These are phyloP conservation scores for Penaeus chinensis DNA, from an alignment of 1,140 invertebrate genomes.

Conservation along the genomic window DNA sequence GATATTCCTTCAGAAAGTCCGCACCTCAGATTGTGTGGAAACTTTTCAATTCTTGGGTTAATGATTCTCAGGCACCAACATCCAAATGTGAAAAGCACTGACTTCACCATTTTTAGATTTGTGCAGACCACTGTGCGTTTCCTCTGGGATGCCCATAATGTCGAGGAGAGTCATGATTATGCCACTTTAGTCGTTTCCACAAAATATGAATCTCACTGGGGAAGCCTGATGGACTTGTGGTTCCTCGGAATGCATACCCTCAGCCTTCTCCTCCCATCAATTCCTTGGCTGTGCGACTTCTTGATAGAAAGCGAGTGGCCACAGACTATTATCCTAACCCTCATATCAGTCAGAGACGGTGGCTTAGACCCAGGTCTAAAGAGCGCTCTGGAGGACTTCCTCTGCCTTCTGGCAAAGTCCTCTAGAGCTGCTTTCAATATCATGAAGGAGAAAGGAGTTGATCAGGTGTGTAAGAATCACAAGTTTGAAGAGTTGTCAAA, in stretches of 20 bases:
- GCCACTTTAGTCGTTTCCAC: slow-evolving; percentile 84
- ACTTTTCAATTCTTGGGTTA: slow-evolving; percentile 84
- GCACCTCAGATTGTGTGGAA: slow-evolving; percentile 85
- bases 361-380: slow-evolving; percentile 84
- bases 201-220: slow-evolving; percentile 87
- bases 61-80: slow-evolving; percentile 86
- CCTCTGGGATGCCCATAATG: slow-evolving; percentile 90
- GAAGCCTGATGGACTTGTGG: slow-evolving; percentile 90
- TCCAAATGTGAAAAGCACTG: slow-evolving; percentile 81
- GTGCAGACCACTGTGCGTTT: slow-evolving; percentile 89
- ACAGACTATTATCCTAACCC: slow-evolving; percentile 83
- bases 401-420: slow-evolving; percentile 85
- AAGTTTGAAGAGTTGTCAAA: slow-evolving; percentile 89
- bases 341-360: slow-evolving; percentile 84
- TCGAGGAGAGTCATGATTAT: slow-evolving; percentile 83
- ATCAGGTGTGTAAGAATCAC: slow-evolving; percentile 84
- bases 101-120: slow-evolving; percentile 82
- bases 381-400: slow-evolving; percentile 89
- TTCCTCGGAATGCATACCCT: slow-evolving; percentile 94
- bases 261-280: slow-evolving; percentile 79
- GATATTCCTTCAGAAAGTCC: slow-evolving; percentile 81
- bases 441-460: slow-evolving; percentile 83
- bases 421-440: slow-evolving; percentile 79
- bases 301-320: slow-evolving; percentile 92
- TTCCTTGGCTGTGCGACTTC: slow-evolving; percentile 92